Percentiles rank a stretch among this genome's conserved stretches.
phyloP scores from a whole-genome alignment of 2,888 invertebrate genomes.

The Platerodrilus igneus region DNA sequence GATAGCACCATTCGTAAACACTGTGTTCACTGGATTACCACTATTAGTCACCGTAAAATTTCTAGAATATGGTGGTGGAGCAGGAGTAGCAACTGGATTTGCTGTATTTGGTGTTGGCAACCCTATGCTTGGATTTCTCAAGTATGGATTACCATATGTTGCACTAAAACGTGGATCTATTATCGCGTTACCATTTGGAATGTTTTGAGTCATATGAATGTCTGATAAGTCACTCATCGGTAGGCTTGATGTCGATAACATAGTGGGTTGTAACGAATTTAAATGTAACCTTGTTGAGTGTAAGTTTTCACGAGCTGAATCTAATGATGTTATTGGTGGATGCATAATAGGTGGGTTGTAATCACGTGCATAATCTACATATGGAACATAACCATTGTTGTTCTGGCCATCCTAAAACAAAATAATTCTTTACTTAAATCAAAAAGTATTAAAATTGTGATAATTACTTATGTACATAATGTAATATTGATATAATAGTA shows the following conservation, averaged over 20 bases:
- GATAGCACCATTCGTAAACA: slow-evolving; percentile 49
- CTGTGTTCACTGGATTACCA: slow-evolving; percentile 45
- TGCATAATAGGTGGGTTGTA: slow-evolving; percentile 76
- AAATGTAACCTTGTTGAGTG: slow-evolving; percentile 48
- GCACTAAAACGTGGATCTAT: slow-evolving; percentile 86
- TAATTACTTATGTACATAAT: background rate
- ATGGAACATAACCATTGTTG: slow-evolving; percentile 81
- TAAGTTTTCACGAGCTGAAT: slow-evolving; percentile 41
- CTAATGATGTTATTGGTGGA: slow-evolving; percentile 53
- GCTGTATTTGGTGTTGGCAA: slow-evolving; percentile 61
- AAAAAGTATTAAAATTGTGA: background rate
- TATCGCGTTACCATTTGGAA: slow-evolving; percentile 42
- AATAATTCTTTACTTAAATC: background rate
- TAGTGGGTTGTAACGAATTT: slow-evolving; percentile 43
- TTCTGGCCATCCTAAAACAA: slow-evolving; percentile 67
- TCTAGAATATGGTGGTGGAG: slow-evolving; percentile 67
- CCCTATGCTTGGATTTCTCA: slow-evolving; percentile 63
- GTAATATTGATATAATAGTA: too few relatives aligned
- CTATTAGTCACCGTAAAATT: slow-evolving; percentile 44
- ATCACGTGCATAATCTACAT: slow-evolving; percentile 83
- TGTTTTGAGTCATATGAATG: slow-evolving; percentile 38
- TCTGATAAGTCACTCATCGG: slow-evolving; percentile 44
- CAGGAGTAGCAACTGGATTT: slow-evolving; percentile 75
- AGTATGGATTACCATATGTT: slow-evolving; percentile 84
- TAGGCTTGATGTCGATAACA: slow-evolving; percentile 37